Base-by-base conservation (phyloP, 1,140 invertebrate genomes). In the Lordiphosa clarofinis region DNA sequence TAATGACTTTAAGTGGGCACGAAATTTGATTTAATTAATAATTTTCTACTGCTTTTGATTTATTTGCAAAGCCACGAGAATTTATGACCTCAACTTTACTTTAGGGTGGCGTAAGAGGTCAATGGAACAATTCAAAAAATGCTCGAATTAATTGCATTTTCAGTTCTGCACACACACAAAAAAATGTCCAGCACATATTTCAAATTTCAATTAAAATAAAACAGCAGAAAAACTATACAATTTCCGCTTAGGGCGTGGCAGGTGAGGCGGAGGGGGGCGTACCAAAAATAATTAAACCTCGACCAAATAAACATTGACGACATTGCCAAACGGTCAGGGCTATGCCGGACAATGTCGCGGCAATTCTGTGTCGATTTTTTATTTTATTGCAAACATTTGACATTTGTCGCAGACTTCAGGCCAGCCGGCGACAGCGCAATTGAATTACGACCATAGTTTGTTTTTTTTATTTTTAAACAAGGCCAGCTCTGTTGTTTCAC, bases 121-220 rank as follows among this genome's bases (percentile, higher is more conserved):
- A 60, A 65, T 63, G 44, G 42, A 70, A 67, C 60, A 67, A 81
- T 81, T 81, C 55, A 72, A 82, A 78, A 78, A 84, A 58, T 73
- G 64, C 60, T 78, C 53, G 79, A 84, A 78, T 84, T 84, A 84
- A 84, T 84, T 84, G 69, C 73, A 78, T 73, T 84, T 78, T 73
- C 57, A 15, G 55, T 21, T n/a, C n/a, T 21, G 67, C 53, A 36
- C 46, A 33, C 39, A 62, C 24, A 3, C 40, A 35, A 39, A 56
- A 64, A 49, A 60, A 28, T 47, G 53, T 21, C 54, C 56, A 52
- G 58, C 59, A 68, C 73, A 84, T 82, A 84, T 82, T 82, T 82
- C 78, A 82, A 82, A 82, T 73, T 82, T 82, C 79, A 82, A 84
- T 82, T 84, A 82, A 84, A 82, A 69, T 82, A 81, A 81, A 82